Evolutionary conservation across 2,888 invertebrate genomes (phyloP), one percentile per base, ranked within the genome.

Genomic region (Nephrotoma guestfalica): DNA sequence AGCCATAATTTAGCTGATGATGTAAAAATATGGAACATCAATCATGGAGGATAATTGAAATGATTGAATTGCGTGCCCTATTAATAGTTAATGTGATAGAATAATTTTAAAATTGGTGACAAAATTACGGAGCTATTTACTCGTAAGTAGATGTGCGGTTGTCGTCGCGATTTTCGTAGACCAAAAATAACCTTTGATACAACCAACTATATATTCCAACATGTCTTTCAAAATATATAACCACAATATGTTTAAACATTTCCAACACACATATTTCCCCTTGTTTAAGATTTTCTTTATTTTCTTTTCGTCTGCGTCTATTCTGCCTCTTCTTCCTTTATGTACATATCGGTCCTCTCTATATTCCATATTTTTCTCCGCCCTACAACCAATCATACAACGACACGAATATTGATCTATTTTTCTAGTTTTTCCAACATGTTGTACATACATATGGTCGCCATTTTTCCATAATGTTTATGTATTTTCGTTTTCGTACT

Each of bases 341-440:
- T 30, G 30, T 30, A 18, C 30, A 71, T 71, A 30, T 30, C 7
- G 71, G 30, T 71, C 30, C 71, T 18, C 30, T 71, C 71, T 9
- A 71, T 4, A 71, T 30, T 71, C 30, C 11, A 41, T 42, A 41
- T 42, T 41, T 84, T 84, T 84, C 84, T 84, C 84, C 84, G 84
- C 84, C 84, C 84, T 41, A 84, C 87, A 87, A 88, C 88, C 88
- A 88, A 88, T 88, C 87, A 87, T 87, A 88, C 87, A 87, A 42
- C 88, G 87, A 87, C 87, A 87, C 86, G 83, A 87, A 86, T 88
- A 88, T 88, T 86, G 88, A 88, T 88, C 84, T 41, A 41, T 41
- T 84, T 84, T 71, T 30, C 71, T 71, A 71, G 30, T 71, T 71
- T 71, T 71, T 11, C 71, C 30, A 30, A 71, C 71, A 71, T 71